Percentiles rank a stretch among this genome's conserved stretches.
phyloP scores from a whole-genome alignment of 2,797 vertebrate genomes.

The Anas capensis region DNA sequence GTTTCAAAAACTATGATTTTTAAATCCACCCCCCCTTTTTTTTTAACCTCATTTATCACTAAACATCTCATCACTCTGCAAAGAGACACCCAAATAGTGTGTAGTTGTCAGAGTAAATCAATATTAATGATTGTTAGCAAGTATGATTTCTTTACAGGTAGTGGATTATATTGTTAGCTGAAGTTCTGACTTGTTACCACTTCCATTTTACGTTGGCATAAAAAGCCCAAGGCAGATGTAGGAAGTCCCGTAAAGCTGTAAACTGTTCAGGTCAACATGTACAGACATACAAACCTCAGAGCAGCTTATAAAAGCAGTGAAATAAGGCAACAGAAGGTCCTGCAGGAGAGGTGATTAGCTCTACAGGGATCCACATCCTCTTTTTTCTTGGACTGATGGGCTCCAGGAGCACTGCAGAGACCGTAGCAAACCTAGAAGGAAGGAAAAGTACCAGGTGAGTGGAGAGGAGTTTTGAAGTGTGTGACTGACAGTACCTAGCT shows the following conservation, averaged over 20 bases:
- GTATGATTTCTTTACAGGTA: neutral
- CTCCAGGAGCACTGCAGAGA: neutral
- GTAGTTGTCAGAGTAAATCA: neutral
- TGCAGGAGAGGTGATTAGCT: neutral
- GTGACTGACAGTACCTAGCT: neutral
- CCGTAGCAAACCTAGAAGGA: neutral
- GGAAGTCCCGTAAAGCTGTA: neutral
- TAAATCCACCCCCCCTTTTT: no score
- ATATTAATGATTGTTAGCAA: neutral
- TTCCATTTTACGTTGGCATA: neutral
- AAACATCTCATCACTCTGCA: neutral
- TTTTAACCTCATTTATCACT: neutral
- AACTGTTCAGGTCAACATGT: neutral
- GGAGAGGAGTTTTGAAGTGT: neutral
- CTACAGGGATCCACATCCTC: neutral
- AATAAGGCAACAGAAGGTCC: neutral
- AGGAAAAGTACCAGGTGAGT: neutral
- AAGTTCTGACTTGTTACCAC: neutral
- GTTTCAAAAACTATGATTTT: neutral
- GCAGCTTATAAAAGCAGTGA: neutral
- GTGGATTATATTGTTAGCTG: neutral
- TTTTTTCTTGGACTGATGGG: neutral
- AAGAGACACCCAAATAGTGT: neutral
- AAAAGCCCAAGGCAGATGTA: neutral
- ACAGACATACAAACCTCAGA: neutral